These are phyloP conservation scores for Tricholauxania praeusta DNA, from an alignment of 2,888 invertebrate genomes.

Conservation along the genomic window DNA sequence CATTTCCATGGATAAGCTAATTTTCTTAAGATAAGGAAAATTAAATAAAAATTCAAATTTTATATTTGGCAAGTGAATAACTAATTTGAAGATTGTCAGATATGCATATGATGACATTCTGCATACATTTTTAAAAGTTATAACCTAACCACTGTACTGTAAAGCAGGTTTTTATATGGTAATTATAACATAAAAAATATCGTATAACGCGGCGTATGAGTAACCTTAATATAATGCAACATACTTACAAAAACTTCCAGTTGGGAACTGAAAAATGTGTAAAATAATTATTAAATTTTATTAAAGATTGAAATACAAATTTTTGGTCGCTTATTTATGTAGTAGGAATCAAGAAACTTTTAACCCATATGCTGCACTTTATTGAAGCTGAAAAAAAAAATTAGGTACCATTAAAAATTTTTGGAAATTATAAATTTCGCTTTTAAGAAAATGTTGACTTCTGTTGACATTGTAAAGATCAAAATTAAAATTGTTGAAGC, in stretches of 20 bases:
- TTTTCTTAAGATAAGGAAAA: too few relatives aligned
- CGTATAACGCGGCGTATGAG: constrained; percentile 21
- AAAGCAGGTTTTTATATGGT: too few relatives aligned
- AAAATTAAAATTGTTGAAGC: neutral
- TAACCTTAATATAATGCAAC: constrained; percentile 19
- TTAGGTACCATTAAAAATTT: neutral
- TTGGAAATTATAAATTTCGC: neutral
- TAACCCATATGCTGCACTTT: neutral
- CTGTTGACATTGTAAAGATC: neutral
- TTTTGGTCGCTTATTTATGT: constrained; percentile 17
- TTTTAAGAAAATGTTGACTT: neutral
- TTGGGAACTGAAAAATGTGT: neutral
- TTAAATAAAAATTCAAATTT: too few relatives aligned
- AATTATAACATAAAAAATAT: neutral
- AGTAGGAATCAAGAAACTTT: neutral
- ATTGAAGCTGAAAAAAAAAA: constrained; percentile 16
- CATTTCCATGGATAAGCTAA: too few relatives aligned
- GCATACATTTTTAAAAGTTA: too few relatives aligned
- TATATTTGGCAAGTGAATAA: too few relatives aligned
- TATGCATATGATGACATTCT: too few relatives aligned
- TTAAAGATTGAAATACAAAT: neutral
- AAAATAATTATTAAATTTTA: neutral
- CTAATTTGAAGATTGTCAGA: too few relatives aligned
- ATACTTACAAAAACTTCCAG: constrained; percentile 14
- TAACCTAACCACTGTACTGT: too few relatives aligned